Percentiles rank a stretch among this genome's conserved stretches.
These are phyloP conservation scores for Ursus arctos DNA, from an alignment of 2,113 vertebrate species.

Conservation along the genomic window DNA sequence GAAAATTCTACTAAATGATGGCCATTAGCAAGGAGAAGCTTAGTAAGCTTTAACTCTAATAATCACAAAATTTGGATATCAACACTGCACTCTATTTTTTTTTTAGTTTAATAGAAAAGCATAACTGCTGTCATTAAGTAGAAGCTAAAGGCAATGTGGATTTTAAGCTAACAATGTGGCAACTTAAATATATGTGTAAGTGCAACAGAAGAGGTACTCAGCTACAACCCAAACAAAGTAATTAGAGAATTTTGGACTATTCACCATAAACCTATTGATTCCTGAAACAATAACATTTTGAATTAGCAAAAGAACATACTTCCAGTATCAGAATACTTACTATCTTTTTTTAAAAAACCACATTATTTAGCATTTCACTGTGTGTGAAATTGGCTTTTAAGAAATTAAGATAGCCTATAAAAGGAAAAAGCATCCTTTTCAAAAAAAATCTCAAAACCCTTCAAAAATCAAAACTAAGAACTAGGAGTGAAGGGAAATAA, in stretches of 20 bases:
- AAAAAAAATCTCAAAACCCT: background rate
- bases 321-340: background rate
- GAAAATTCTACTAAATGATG: constrained; percentile 57
- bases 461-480: constrained; percentile 37
- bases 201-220: constrained; percentile 50
- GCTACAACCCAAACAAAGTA: constrained; percentile 25
- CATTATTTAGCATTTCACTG: constrained; percentile 21
- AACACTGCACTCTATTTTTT: background rate
- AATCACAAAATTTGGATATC: constrained; percentile 42
- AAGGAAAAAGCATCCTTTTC: background rate
- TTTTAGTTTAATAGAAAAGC: constrained; percentile 42
- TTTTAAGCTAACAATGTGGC: constrained; percentile 29
- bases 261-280: constrained; percentile 6
- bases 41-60: constrained; percentile 46
- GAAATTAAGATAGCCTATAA: background rate
- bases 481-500: background rate
- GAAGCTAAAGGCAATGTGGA: background rate
- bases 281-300: constrained; percentile 49
- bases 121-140: background rate
- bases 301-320: constrained; percentile 15
- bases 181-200: constrained; percentile 51
- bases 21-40: constrained; percentile 28
- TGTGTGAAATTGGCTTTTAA: background rate
- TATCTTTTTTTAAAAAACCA: background rate
- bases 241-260: background rate